phyloP scores from a whole-genome alignment of 2,888 invertebrate species.

The Callimorpha dominula region DNA sequence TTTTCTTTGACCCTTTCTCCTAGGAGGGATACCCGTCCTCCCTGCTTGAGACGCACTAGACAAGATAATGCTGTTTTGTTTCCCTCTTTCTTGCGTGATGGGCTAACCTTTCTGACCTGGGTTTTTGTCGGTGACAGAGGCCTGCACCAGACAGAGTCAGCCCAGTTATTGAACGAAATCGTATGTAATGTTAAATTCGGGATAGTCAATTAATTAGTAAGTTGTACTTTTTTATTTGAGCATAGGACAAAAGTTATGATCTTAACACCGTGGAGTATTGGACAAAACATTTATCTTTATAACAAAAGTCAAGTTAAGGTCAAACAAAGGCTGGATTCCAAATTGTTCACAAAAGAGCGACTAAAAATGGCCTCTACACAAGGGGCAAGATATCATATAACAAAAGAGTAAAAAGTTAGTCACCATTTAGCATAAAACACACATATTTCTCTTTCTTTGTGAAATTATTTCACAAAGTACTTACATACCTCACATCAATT shows the following conservation, averaged over 20 bases:
- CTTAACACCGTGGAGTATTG: neutral
- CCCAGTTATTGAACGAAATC: neutral
- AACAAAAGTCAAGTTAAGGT: neutral
- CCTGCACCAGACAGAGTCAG: no score
- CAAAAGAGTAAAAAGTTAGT: slow-evolving; percentile 7
- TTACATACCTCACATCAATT: slow-evolving; percentile 6
- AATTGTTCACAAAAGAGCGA: neutral
- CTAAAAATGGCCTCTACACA: neutral
- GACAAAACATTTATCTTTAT: neutral
- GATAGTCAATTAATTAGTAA: neutral
- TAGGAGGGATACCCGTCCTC: no score
- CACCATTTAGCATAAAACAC: slow-evolving; percentile 13
- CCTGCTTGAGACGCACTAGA: no score
- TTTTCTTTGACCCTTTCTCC: no score
- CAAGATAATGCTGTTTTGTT: no score
- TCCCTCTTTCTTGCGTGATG: neutral
- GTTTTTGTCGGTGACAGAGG: neutral
- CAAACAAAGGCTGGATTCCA: neutral
- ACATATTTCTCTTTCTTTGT: slow-evolving; percentile 10
- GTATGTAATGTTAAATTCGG: no score
- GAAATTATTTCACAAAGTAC: slow-evolving; percentile 4
- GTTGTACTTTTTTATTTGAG: no score
- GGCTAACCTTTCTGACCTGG: neutral
- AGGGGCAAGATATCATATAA: neutral
- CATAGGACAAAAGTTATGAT: no score